Percentiles rank a stretch among this genome's conserved stretches.
These are phyloP conservation scores for Mormyrus iriodes DNA, from an alignment of 2,113 vertebrate species.

Conservation along the genomic window DNA sequence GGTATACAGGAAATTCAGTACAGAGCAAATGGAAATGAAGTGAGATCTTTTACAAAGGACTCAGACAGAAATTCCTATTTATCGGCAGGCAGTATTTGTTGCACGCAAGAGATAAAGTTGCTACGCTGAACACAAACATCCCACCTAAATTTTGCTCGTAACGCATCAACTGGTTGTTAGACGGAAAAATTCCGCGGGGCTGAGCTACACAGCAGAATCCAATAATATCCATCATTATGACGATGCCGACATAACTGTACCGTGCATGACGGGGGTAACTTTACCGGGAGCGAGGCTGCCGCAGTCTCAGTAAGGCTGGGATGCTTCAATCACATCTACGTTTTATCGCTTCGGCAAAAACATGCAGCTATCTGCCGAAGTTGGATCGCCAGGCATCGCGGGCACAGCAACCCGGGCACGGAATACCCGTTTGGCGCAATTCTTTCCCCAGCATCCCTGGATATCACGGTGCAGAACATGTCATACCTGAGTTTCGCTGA, in stretches of 20 bases:
- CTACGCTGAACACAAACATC: neutral
- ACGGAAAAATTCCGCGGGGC: neutral
- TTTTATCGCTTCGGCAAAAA: neutral
- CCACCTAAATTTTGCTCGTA: neutral
- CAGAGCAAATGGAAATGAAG: neutral
- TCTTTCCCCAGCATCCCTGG: conserved; percentile 34
- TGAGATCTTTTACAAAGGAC: neutral
- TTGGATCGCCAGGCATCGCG: neutral
- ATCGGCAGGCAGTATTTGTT: neutral
- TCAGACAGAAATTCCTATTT: neutral
- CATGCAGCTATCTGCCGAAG: neutral
- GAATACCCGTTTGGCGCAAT: neutral
- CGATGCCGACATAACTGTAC: neutral
- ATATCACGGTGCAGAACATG: conserved; percentile 2
- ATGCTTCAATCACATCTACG: neutral
- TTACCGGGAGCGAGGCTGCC: neutral
- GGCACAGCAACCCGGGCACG: too few relatives aligned
- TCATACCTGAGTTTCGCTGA: conserved; percentile 35
- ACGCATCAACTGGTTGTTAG: neutral
- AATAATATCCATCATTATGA: neutral
- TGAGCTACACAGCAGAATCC: neutral
- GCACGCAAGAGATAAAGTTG: neutral
- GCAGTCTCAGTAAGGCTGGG: neutral
- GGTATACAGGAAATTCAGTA: neutral
- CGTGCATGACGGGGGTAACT: neutral